A percentile compares a stretch with the other conserved stretches of the same genome.
phyloP scores from a whole-genome alignment of 2,888 invertebrate species.

The Tricholauxania praeusta region DNA sequence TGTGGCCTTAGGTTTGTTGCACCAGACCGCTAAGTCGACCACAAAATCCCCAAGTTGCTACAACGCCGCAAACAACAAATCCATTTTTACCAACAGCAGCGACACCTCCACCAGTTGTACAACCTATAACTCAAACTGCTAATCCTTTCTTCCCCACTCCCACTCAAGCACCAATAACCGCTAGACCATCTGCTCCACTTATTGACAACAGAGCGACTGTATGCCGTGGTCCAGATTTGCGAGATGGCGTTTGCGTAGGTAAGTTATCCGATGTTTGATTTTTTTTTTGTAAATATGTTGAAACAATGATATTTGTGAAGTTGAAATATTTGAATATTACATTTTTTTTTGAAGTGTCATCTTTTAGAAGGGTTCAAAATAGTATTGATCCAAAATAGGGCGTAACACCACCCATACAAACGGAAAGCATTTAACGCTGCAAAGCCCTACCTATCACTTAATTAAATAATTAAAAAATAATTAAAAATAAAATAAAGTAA shows the following conservation, averaged over 20 bases:
- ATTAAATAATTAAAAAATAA: too few species aligned
- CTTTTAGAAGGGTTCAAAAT: too few species aligned
- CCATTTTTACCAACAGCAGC: constrained; percentile 49
- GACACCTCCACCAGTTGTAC: constrained; percentile 21
- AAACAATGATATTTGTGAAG: neutral
- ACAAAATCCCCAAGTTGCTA: constrained; percentile 19
- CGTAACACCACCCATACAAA: too few species aligned
- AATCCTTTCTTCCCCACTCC: constrained; percentile 51
- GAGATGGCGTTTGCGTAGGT: constrained; percentile 57
- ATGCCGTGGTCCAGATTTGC: constrained; percentile 54
- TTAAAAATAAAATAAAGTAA: too few species aligned
- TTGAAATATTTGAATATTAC: neutral
- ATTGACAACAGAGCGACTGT: constrained; percentile 43
- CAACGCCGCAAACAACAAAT: constrained; percentile 47
- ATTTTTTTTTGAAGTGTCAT: too few species aligned
- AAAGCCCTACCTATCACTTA: too few species aligned
- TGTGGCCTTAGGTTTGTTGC: constrained; percentile 57
- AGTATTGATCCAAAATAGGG: too few species aligned
- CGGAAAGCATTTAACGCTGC: too few species aligned
- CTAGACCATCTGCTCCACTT: constrained; percentile 43
- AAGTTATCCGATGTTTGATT: constrained; percentile 38
- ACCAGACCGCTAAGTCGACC: constrained; percentile 50
- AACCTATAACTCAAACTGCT: neutral
- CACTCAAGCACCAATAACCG: constrained; percentile 41
- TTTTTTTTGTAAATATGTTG: neutral